Conservation (phyloP, 2,888 invertebrate species). For the Leptura quadrifasciata region DNA sequence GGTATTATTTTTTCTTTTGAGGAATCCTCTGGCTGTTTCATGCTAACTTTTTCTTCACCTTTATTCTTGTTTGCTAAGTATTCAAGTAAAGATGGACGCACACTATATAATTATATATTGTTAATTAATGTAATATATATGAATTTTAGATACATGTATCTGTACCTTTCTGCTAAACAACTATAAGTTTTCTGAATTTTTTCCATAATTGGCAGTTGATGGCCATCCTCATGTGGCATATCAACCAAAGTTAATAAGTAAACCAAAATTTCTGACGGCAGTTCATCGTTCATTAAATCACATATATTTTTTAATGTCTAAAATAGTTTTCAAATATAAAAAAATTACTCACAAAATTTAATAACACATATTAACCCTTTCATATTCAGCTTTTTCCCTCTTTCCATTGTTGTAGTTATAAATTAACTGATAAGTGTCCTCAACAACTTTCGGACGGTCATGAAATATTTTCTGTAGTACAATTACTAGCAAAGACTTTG, state of each 20-base stretch:
- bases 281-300: conserved; percentile 67
- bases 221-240: conserved; percentile 64
- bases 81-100: conserved; percentile 60
- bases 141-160: not conserved
- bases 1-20: conserved; percentile 10
- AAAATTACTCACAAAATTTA: not conserved
- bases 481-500: conserved; percentile 67
- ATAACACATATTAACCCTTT: conserved; percentile 60
- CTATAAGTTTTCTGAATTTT: conserved; percentile 64
- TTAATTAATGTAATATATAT: not conserved
- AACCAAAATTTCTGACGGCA: conserved; percentile 69
- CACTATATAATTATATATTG: conserved; percentile 43
- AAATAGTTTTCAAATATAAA: conserved; percentile 15
- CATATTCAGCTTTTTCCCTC: conserved; percentile 66
- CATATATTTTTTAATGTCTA: conserved; percentile 68
- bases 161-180: conserved; percentile 58
- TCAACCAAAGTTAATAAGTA: conserved; percentile 70
- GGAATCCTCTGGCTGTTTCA: not conserved
- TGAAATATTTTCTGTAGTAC: conserved; percentile 69
- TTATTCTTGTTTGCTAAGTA: conserved; percentile 52
- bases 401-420: conserved; percentile 67
- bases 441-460: conserved; percentile 66
- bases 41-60: conserved; percentile 22
- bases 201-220: conserved; percentile 60
- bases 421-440: conserved; percentile 66